Evolutionary conservation across 1,140 invertebrate genomes (phyloP), one percentile per base, ranked within the genome.

Genomic region (Diorhabda carinulata): DNA sequence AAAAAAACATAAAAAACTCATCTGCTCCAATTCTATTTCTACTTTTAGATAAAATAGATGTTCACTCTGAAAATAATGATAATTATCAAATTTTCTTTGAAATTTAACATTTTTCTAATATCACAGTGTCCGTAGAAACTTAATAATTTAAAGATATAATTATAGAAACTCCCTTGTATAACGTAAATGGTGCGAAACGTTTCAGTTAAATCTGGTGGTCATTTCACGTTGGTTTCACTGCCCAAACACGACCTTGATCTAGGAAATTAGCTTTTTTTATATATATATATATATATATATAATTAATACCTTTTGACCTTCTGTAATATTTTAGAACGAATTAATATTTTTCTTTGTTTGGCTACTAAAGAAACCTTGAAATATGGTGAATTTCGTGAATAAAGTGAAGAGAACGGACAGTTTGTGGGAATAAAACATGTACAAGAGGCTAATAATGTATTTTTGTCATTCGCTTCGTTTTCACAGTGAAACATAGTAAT

Each of bases 221-320:
- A 8, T 52, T 6, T 52, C 47, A 52, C 47, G 47, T 52, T 52
- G 47, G 47, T 52, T 52, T 52, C 47, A 52, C 47, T 52, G n/a
- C 47, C 47, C 6, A 52, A 52, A 52, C 47, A 52, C 6, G 47
- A 52, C 47, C 47, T 52, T 52, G 47, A 52, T n/a, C 47, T 8
- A 52, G 47, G 47, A n/a, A 8, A 52, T 52, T 52, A 52, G n/a
- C n/a, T 52, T 52, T 52, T 52, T 52, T 25, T 25, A 1, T 25
- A 25, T 25, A 25, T 25, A 25, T 25, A 25, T 25, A 25, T 25
- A 25, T 25, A 25, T 25, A 25, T 1, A 52, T n/a, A 52, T 52
- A 52, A 52, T 52, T 52, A 52, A n/a, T 52, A 52, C n/a, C 6
- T 52, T 52, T 52, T 52, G n/a, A 52, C 47, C 47, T 52, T 52